A percentile compares a stretch with the other conserved stretches of the same genome.
These are phyloP conservation scores for Potamarius usumacintae DNA, from an alignment of 2,113 vertebrate species.

Conservation along the genomic window DNA sequence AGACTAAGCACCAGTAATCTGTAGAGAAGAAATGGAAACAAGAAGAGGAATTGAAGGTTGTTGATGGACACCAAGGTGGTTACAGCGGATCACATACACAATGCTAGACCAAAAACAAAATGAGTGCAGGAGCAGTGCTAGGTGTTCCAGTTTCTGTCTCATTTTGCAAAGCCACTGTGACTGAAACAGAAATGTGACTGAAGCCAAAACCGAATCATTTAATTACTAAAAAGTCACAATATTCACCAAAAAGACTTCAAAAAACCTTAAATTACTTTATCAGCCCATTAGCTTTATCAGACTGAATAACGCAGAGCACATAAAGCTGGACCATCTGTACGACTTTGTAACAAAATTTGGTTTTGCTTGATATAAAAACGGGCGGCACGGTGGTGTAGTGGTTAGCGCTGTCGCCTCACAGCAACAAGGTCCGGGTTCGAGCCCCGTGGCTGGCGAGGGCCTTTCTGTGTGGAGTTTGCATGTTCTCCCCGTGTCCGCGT, in stretches of 20 bases:
- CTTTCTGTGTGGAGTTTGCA: no score
- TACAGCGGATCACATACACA: neutral
- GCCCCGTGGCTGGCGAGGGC: no score
- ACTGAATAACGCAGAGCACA: neutral
- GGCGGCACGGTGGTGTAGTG: no score
- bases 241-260: neutral
- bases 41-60: neutral
- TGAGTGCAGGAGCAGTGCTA: neutral
- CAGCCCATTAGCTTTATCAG: neutral
- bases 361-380: neutral
- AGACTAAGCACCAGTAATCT: constrained; percentile 63
- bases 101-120: neutral
- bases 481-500: no score
- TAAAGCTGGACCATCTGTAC: neutral
- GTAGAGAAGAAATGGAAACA: constrained; percentile 31
- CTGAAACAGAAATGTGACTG: neutral
- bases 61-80: neutral
- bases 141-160: constrained; percentile 20
- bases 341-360: neutral
- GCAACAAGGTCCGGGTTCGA: no score
- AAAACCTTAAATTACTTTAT: neutral
- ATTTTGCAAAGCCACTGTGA: neutral
- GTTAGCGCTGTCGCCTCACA: no score
- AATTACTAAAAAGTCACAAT: neutral
- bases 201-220: constrained; percentile 20